Evolutionary conservation across 2,113 vertebrate species (phyloP).

Genomic region (Entelurus aequoreus): DNA sequence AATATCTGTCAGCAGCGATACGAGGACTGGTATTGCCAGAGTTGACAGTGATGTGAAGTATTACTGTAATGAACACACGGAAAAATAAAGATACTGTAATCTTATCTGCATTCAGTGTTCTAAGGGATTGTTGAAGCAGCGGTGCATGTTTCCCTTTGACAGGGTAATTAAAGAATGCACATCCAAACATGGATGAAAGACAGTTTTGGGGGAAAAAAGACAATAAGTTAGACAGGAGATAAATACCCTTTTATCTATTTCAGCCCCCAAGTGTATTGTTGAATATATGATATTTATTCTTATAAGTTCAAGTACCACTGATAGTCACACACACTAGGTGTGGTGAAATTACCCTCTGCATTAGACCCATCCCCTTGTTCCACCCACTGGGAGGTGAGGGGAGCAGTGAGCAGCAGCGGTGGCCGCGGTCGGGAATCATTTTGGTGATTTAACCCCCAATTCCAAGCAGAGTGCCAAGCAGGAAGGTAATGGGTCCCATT

Average conservation of each 20-base stretch:
- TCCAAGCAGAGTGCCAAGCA: too few species aligned
- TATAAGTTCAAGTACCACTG: too few species aligned
- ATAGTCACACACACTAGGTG: too few species aligned
- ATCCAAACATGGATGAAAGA: constrained; percentile 10
- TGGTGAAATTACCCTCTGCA: too few species aligned
- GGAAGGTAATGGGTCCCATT: too few species aligned
- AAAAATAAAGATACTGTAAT: not conserved
- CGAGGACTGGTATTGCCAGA: constrained; percentile 7
- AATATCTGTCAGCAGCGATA: constrained; percentile 18
- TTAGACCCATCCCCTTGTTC: too few species aligned
- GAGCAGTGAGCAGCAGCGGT: too few species aligned
- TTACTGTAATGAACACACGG: not conserved
- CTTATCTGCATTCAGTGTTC: constrained; percentile 3
- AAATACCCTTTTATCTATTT: constrained; percentile 47
- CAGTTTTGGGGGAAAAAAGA: constrained; percentile 12
- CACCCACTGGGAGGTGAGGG: too few species aligned
- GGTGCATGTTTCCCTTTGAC: constrained; percentile 1
- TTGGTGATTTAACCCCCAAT: too few species aligned
- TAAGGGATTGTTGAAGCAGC: constrained; percentile 9
- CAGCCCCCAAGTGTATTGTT: constrained; percentile 33
- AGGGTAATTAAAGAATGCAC: constrained; percentile 7
- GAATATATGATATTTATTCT: constrained; percentile 37
- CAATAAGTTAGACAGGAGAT: constrained; percentile 54
- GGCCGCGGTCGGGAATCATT: too few species aligned
- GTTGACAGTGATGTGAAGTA: not conserved